A percentile compares a stretch with the other conserved stretches of the same genome.
phyloP scores from a whole-genome alignment of 1,140 invertebrate species.

The Drosophila nebulosa region DNA sequence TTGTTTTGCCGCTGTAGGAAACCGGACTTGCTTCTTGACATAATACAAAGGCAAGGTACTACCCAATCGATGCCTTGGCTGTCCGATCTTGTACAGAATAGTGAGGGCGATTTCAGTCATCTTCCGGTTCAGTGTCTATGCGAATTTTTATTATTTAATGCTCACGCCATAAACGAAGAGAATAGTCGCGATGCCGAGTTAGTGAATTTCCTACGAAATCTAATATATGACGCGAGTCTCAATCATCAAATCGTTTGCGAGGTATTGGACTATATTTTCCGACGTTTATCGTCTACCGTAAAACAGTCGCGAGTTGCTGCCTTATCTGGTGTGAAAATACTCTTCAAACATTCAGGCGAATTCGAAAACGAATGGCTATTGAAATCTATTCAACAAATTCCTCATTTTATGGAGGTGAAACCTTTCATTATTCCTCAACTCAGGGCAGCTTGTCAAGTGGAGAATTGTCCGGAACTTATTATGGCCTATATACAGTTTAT shows the following conservation, averaged over 20 bases:
- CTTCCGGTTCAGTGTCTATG: slow-evolving; percentile 97
- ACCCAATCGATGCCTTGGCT: slow-evolving; percentile 98
- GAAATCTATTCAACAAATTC: slow-evolving; percentile 87
- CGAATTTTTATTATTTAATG: slow-evolving; percentile 94
- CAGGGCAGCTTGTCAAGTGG: slow-evolving; percentile 92
- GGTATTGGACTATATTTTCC: slow-evolving; percentile 95
- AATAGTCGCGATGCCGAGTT: slow-evolving; percentile 85
- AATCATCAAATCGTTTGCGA: slow-evolving; percentile 86
- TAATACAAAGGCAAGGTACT: slow-evolving; percentile 93
- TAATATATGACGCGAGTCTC: slow-evolving; percentile 84
- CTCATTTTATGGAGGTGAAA: slow-evolving; percentile 87
- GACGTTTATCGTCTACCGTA: slow-evolving; percentile 91
- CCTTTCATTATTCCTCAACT: slow-evolving; percentile 87
- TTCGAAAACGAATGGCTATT: slow-evolving; percentile 87
- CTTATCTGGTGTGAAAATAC: slow-evolving; percentile 85
- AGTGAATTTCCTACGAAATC: slow-evolving; percentile 87
- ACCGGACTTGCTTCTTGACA: slow-evolving; percentile 95
- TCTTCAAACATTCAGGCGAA: slow-evolving; percentile 80
- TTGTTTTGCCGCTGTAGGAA: slow-evolving; percentile 93
- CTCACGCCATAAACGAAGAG: slow-evolving; percentile 69
- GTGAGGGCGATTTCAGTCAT: slow-evolving; percentile 84
- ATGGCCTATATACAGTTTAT: slow-evolving; percentile 95
- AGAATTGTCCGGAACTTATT: slow-evolving; percentile 92
- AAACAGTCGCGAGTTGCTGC: slow-evolving; percentile 89
- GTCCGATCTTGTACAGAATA: slow-evolving; percentile 95